Evolutionary conservation across 2,797 vertebrate genomes (phyloP), one percentile per base, ranked within the genome.

Genomic region (Chloroceryle amazona): DNA sequence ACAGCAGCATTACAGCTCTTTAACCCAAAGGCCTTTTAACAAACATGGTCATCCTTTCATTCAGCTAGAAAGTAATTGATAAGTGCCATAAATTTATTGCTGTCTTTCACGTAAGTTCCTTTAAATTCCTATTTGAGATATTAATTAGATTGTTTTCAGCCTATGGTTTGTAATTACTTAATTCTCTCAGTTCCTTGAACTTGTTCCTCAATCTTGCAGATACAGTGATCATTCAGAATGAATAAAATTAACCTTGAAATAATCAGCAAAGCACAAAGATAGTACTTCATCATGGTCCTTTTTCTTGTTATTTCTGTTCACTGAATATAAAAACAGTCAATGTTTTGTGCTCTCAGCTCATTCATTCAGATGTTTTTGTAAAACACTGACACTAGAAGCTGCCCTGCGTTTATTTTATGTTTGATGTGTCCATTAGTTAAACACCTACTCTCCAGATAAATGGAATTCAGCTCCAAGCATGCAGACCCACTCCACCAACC

Each of bases 371-470:
- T 80, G 47, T 82, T 90, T 84, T 89, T 68, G 73, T 92, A 73
- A 80, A 95, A 89, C 73, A 92, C 62, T 82, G 73, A 73, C 86
- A 74, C 60, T 61, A 31, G 86, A 80, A 95, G 39, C 78, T 67
- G 93, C 57, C 68, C 86, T 89, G 86, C 66, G 86, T 94, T 95
- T 93, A 72, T 83, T 86, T 66, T 14, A 19, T 42, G 63, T 33
- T 80, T 88, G 80, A 93, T 88, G 62, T 35, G 73, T 39, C 73
- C 52, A 66, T 95, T 93, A 93, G 47, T 94, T 93, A 79, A 94
- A 95, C 86, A 96, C 76, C 85, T 90, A 67, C 80, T 90, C 88
- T 79, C 70, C 52, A 79, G 76, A 84, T 73, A 94, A 91, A 96
- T 71, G 76, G 86, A 85, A 84, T 93, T 96, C 87, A 89, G 63